phyloP scores from a whole-genome alignment of 2,888 invertebrate genomes.

The Bhutanitis thaidina region DNA sequence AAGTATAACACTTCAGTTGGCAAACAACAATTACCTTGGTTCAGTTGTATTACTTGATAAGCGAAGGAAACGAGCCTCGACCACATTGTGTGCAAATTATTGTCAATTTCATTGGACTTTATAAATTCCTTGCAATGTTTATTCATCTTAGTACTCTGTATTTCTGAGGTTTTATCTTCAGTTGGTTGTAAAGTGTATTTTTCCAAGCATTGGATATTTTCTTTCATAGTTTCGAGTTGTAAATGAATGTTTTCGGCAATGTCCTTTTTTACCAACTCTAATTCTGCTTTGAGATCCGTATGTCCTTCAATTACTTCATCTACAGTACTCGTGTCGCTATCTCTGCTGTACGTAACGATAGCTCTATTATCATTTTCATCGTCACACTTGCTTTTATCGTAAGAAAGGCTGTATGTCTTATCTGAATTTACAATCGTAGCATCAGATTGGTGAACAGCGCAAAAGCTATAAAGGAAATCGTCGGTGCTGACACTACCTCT shows the following conservation, averaged over 20 bases:
- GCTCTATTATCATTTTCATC: slow-evolving; percentile 33
- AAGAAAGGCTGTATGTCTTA: slow-evolving; percentile 1
- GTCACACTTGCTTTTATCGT: not conserved
- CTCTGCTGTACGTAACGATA: slow-evolving; percentile 32
- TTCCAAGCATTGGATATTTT: slow-evolving; percentile 49
- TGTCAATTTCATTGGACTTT: slow-evolving; percentile 30
- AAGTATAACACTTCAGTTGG: slow-evolving; percentile 1
- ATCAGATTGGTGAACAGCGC: slow-evolving; percentile 37
- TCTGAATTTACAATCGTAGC: slow-evolving; percentile 14
- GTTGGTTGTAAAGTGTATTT: slow-evolving; percentile 38
- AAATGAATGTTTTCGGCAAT: slow-evolving; percentile 45
- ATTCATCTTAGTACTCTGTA: slow-evolving; percentile 20
- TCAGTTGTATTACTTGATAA: slow-evolving; percentile 56
- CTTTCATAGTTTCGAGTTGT: slow-evolving; percentile 49
- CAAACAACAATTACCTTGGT: slow-evolving; percentile 44
- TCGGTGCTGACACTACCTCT: slow-evolving; percentile 40
- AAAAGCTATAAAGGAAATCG: slow-evolving; percentile 54
- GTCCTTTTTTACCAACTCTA: slow-evolving; percentile 34
- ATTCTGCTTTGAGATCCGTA: slow-evolving; percentile 35
- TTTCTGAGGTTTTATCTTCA: slow-evolving; percentile 34
- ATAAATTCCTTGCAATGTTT: slow-evolving; percentile 21
- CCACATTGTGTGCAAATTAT: slow-evolving; percentile 48
- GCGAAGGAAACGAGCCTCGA: slow-evolving; percentile 63
- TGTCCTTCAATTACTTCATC: slow-evolving; percentile 34
- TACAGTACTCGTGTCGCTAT: slow-evolving; percentile 41